Percentiles rank a stretch among this genome's conserved stretches.
These are phyloP conservation scores for Zaprionus capensis DNA, from an alignment of 1,140 invertebrate species.

Conservation along the genomic window DNA sequence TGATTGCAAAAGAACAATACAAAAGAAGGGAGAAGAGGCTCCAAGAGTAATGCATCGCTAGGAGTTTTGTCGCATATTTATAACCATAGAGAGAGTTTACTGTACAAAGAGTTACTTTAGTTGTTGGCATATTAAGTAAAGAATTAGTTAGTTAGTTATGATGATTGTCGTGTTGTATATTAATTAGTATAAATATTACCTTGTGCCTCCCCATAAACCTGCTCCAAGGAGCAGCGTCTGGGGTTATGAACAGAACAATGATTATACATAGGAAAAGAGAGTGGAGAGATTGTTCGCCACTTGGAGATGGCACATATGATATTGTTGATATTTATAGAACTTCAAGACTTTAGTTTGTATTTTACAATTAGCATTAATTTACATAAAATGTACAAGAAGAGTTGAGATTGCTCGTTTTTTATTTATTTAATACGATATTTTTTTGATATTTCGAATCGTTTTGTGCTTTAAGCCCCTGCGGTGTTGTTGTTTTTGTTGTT, in stretches of 20 bases:
- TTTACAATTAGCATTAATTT: constrained; percentile 8
- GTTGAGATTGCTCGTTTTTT: neutral
- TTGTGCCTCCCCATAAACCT: constrained; percentile 24
- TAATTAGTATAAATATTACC: constrained; percentile 34
- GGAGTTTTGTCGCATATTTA: constrained; percentile 38
- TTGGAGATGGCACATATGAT: constrained; percentile 18
- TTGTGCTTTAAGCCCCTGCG: constrained; percentile 72
- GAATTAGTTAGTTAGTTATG: constrained; percentile 18
- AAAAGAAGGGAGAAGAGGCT: constrained; percentile 52
- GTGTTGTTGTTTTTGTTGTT: constrained; percentile 82
- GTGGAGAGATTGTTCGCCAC: constrained; percentile 13
- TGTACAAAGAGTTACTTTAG: constrained; percentile 13
- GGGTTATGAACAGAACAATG: constrained; percentile 20
- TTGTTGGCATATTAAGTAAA: constrained; percentile 36
- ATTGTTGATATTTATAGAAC: constrained; percentile 6
- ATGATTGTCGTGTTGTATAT: constrained; percentile 17
- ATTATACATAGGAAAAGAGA: constrained; percentile 26
- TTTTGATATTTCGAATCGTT: constrained; percentile 45
- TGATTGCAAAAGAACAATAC: constrained; percentile 46
- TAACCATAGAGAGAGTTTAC: neutral
- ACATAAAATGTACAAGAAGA: constrained; percentile 26
- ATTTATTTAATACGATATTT: constrained; percentile 13
- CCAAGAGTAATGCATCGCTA: constrained; percentile 54
- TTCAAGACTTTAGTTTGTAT: constrained; percentile 9
- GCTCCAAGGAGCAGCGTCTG: constrained; percentile 14